phyloP scores from a whole-genome alignment of 2,888 invertebrate genomes.

The Melanargia galathea region DNA sequence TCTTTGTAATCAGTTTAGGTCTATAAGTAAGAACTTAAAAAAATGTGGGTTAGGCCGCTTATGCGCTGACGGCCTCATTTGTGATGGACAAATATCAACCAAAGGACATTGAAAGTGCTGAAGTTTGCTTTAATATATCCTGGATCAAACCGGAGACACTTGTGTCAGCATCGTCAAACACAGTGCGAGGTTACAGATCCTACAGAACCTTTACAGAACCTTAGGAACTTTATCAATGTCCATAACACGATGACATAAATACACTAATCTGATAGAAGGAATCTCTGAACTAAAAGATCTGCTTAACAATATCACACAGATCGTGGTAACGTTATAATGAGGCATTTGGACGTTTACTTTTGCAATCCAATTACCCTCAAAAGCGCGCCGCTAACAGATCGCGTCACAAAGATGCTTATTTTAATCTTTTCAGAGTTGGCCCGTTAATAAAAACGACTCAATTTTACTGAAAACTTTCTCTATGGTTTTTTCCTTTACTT shows the following conservation, averaged over 20 bases:
- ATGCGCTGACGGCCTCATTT: too few relatives aligned
- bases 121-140: neutral
- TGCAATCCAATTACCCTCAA: constrained; percentile 13
- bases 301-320: neutral
- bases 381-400: constrained; percentile 7
- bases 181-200: neutral
- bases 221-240: too few relatives aligned
- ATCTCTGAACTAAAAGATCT: neutral
- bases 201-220: too few relatives aligned
- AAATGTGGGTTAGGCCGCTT: neutral
- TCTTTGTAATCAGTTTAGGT: too few relatives aligned
- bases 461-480: neutral
- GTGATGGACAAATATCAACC: neutral
- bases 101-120: neutral
- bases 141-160: neutral
- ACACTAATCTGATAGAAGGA: too few relatives aligned
- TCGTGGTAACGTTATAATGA: constrained; percentile 5
- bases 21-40: too few relatives aligned
- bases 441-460: neutral
- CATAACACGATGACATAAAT: too few relatives aligned
- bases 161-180: neutral
- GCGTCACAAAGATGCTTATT: constrained; percentile 8
- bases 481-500: neutral
- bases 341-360: constrained; percentile 13
- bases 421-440: constrained; percentile 4